Conservation (phyloP, 2,113 vertebrate species). For the Anseranas semipalmata region DNA sequence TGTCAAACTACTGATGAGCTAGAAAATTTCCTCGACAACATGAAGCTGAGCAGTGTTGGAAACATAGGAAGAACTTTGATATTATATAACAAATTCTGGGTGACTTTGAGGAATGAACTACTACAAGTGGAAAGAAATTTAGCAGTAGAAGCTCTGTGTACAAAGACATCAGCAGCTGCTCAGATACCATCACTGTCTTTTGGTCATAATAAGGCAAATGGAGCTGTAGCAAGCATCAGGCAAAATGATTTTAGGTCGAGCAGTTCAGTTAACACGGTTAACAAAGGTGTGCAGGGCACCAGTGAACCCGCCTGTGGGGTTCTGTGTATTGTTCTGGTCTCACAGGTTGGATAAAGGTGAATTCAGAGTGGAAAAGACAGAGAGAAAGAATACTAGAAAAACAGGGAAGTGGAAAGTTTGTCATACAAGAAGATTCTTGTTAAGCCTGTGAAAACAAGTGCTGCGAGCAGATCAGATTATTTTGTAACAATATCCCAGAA, state of each 20-base stretch:
- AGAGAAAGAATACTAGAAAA: not conserved
- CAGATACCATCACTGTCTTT: not conserved
- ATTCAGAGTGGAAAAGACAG: not conserved
- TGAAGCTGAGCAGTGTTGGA: not conserved
- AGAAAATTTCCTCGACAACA: not conserved
- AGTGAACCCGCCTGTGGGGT: not conserved
- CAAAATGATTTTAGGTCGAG: not conserved
- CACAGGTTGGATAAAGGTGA: no score
- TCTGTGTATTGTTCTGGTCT: not conserved
- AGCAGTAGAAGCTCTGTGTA: not conserved
- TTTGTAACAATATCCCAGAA: not conserved
- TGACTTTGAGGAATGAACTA: not conserved
- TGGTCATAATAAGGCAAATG: not conserved
- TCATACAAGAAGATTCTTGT: not conserved
- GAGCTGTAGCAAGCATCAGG: not conserved
- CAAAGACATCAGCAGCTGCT: not conserved
- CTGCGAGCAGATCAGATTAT: not conserved
- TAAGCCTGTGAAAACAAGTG: not conserved
- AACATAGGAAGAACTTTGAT: not conserved
- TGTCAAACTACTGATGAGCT: not conserved
- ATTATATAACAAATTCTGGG: not conserved
- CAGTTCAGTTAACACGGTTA: not conserved
- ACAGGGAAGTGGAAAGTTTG: not conserved
- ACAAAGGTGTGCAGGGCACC: not conserved
- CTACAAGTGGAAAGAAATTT: not conserved